Conservation (phyloP, 2,113 vertebrate species). For the Nanger granti region DNA sequence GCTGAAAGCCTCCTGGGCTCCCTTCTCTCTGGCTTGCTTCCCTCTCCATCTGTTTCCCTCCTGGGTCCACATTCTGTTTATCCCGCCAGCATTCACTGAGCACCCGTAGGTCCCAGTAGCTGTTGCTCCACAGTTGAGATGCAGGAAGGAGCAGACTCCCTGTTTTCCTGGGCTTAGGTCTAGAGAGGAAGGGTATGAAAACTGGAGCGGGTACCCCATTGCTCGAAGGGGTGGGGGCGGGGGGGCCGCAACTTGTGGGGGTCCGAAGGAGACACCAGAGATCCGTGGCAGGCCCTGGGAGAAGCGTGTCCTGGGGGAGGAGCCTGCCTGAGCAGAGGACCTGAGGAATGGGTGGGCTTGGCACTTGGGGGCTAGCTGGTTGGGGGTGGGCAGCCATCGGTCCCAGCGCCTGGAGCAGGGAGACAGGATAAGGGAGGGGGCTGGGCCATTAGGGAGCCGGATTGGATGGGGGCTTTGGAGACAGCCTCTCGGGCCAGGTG, state of each 20-base stretch:
- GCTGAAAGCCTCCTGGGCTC: background rate
- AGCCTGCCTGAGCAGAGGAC: background rate
- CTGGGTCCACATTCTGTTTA: background rate
- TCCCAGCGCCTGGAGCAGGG: background rate
- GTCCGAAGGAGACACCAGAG: background rate
- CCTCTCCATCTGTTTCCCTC: background rate
- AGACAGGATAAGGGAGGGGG: background rate
- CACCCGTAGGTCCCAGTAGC: background rate
- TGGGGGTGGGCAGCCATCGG: background rate
- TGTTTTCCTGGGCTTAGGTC: background rate
- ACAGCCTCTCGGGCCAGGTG: background rate
- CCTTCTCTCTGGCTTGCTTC: background rate
- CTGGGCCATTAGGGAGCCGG: fast-evolving
- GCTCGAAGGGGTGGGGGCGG: background rate
- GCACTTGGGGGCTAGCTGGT: background rate
- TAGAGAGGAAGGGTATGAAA: background rate
- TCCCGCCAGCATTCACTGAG: background rate
- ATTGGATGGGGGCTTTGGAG: background rate
- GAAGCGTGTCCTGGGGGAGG: background rate
- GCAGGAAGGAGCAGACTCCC: background rate
- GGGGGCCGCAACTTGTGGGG: background rate
- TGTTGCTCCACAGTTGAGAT: background rate
- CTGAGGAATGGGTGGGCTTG: background rate
- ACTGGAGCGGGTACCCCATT: too few species aligned
- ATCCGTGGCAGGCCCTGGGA: fast-evolving